Evolutionary conservation across 2,888 invertebrate species (phyloP), one percentile per base, ranked within the genome.

Genomic region (Platycheirus rosarum): DNA sequence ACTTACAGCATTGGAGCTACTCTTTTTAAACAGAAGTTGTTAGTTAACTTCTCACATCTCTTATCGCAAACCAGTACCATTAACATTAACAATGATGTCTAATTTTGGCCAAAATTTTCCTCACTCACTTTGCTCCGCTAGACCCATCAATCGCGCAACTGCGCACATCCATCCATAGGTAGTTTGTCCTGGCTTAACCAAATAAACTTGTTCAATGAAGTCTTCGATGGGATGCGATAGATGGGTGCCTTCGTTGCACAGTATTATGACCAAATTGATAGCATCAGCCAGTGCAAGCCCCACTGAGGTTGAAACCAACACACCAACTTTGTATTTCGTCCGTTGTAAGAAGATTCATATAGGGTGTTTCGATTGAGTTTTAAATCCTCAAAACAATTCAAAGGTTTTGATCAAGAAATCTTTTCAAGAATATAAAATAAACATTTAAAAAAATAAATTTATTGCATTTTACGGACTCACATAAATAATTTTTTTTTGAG

Each of bases 21-120:
- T 20, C 23, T 23, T 14, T 29, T 60, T 18, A 13, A 44, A 49
- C 49, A 60, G 66, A 55, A 69, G 63, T 71, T 51, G 32, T 20
- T 14, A 9, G 18, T 13, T 68, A 49, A 32, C 57, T 26, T 53
- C 53, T 62, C 26, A 26, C 55, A 62, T 74, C 44, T 42, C 40
- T 26, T 23, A 74, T 62, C 48, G 23, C 49, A 69, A 75, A 75
- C 79, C 79, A 70, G 69, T 70, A 57, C 75, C 75, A 79, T 80
- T 65, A 75, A 65, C 79, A 60, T 70, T 68, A 70, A 68, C 60
- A 71, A 70, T 66, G 51, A 70, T 80, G 75, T 75, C 70, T 80
- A 75, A 80, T 80, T 80, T 80, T 71, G 70, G 76, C 70, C 55
- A 26, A 66, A 62, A 76, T 71, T 65, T 71, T 76, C 60, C 48